A percentile compares a stretch with the other conserved stretches of the same genome.
These are phyloP conservation scores for Harlomillsia oculata DNA, from an alignment of 1,140 invertebrate genomes.

Conservation along the genomic window DNA sequence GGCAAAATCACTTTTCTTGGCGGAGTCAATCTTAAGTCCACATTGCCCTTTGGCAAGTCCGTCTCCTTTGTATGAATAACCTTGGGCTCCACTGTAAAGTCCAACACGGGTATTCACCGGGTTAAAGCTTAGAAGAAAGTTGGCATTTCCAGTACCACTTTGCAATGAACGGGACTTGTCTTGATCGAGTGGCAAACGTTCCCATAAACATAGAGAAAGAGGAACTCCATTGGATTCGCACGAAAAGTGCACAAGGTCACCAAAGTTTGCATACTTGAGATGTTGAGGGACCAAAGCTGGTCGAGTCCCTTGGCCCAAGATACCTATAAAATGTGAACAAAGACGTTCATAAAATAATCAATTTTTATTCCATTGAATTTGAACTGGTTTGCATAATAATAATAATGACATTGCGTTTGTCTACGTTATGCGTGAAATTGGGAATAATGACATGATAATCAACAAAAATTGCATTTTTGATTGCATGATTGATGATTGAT, in stretches of 20 bases:
- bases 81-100: neutral
- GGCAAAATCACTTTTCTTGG: neutral
- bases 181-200: neutral
- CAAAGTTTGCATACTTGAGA: neutral
- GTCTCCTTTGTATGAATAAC: neutral
- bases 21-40: neutral
- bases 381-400: too few species aligned
- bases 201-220: slow-evolving; percentile 2
- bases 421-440: too few species aligned
- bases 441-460: too few species aligned
- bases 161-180: neutral
- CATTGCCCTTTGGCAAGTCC: slow-evolving; percentile 3
- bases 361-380: too few species aligned
- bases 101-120: neutral
- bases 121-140: slow-evolving; percentile 5
- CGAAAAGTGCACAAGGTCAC: neutral
- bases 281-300: too few species aligned
- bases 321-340: too few species aligned
- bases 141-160: neutral
- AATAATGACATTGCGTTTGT: too few species aligned
- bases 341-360: too few species aligned
- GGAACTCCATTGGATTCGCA: slow-evolving; percentile 4
- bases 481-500: too few species aligned
- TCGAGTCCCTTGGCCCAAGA: too few species aligned
- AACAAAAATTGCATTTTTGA: too few species aligned